Percentiles rank a stretch among this genome's conserved stretches.
phyloP scores from a whole-genome alignment of 2,113 vertebrate species.

The Coptodon rendalli region DNA sequence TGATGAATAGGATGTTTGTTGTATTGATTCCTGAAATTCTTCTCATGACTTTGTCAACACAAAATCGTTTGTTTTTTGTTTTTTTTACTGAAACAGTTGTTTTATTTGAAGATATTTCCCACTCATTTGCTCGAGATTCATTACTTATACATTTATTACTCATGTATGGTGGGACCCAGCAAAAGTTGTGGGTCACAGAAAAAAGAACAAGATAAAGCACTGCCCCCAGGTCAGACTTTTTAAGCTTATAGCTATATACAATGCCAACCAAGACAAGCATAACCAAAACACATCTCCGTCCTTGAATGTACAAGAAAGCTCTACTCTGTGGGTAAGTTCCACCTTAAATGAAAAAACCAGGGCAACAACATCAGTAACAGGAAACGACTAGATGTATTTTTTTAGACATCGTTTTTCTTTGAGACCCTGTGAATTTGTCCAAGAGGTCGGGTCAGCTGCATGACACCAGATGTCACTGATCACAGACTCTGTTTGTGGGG shows the following conservation, averaged over 20 bases:
- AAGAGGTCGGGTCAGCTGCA: neutral
- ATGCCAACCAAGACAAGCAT: neutral
- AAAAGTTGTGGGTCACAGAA: neutral
- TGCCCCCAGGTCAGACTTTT: neutral
- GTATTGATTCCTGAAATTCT: neutral
- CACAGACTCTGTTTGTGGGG: neutral
- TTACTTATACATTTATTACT: neutral
- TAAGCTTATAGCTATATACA: neutral
- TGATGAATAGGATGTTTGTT: neutral
- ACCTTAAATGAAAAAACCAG: neutral
- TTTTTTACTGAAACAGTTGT: neutral
- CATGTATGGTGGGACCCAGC: neutral
- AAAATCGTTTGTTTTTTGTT: fast-evolving
- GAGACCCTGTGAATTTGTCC: neutral
- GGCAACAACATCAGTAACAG: neutral
- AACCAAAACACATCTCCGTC: neutral
- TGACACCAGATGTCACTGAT: neutral
- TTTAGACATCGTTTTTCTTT: neutral
- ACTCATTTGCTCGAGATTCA: neutral
- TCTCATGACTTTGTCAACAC: neutral
- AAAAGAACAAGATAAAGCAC: neutral
- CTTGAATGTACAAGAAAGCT: neutral
- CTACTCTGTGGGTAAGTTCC: neutral
- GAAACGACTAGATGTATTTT: neutral
- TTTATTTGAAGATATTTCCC: neutral